Percentiles rank a stretch among this genome's conserved stretches.
Conservation (phyloP, 1,140 invertebrate species). For the Oppia nitens region DNA sequence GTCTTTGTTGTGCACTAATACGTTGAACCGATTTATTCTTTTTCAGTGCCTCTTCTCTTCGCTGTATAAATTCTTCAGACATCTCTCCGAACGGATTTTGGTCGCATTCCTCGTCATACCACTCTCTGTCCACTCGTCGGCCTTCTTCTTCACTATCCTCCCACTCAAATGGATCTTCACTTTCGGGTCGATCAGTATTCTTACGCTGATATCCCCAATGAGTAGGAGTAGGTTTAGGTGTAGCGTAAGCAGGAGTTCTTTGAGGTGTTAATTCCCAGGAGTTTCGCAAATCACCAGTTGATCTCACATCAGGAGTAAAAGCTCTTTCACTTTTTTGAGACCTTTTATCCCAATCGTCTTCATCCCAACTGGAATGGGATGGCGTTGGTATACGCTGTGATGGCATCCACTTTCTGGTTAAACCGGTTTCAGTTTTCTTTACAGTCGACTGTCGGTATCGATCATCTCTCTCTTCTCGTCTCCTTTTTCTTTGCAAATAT, state of each 20-base stretch:
- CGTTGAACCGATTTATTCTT: conserved; percentile 44
- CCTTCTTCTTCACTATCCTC: conserved; percentile 66
- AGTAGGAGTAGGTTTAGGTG: conserved; percentile 8
- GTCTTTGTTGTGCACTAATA: conserved; percentile 79
- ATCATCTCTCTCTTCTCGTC: conserved; percentile 29
- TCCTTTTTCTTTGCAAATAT: conserved; percentile 49
- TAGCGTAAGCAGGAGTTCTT: not conserved
- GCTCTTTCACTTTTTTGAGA: conserved; percentile 8
- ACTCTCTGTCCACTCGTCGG: conserved; percentile 77
- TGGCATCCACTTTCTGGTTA: conserved; percentile 15
- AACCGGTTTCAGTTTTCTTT: conserved; percentile 19
- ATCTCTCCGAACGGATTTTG: conserved; percentile 79
- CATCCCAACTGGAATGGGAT: conserved; percentile 65
- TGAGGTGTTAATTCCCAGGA: not conserved
- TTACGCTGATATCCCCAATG: conserved; percentile 6
- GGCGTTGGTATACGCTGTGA: conserved; percentile 25
- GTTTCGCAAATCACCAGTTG: conserved; percentile 13
- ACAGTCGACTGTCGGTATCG: conserved; percentile 21
- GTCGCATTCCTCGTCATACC: conserved; percentile 91
- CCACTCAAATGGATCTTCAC: conserved; percentile 29
- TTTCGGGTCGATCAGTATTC: conserved; percentile 1
- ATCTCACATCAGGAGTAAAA: conserved; percentile 8
- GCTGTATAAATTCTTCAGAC: conserved; percentile 71
- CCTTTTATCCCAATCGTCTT: conserved; percentile 31
- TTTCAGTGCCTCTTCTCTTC: conserved; percentile 76